Base-by-base conservation (phyloP, 2,797 vertebrate species). In the Sebastes baramenuke region DNA sequence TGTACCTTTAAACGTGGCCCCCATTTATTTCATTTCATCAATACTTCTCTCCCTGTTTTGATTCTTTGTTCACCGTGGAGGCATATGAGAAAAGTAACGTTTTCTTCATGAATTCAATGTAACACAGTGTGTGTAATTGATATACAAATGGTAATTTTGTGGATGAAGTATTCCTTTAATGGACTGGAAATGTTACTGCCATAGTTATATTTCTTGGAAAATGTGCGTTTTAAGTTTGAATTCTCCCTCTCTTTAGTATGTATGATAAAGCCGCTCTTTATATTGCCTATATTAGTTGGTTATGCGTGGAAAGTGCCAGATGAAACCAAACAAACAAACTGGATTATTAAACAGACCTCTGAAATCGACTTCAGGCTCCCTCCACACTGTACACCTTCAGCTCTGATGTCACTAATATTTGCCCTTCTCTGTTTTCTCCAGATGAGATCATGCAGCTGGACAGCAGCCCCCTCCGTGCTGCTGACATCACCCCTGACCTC, bases 371-470 rank as follows among this genome's bases (percentile, higher is more conserved):
- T 16, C 42, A 52, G 58, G 6, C 29, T n/a, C 10, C 0, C 25
- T 27, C 16, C 32, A 32, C 3, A 4, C 10, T 24, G 12, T 46
- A 4, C 59, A 49, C 49, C 9, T 29, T 27, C 55, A 46, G 25
- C 22, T 56, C 34, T 69, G n/a, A 56, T 61, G 20, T 75, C 12
- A 59, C 29, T 84, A 24, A 80, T 34, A 6, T 54, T 65, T 64
- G n/a, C 8, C 0, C 60, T 49, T 87, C 16, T 77, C 2, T 80
- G 72, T 89, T 66, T 81, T 69, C 56, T 85, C 46, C 94, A 99
- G 98, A 99, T 98, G 98, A 99, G 92, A 98, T 99, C 96, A 99
- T 99, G 98, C 97, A 98, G 94, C 96, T 97, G 92, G 98, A 99
- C 89, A 96, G 93, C 82, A 95, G 95, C 86, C 97, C 97, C 0